Conservation (phyloP, 2,113 vertebrate genomes). For the Xiphophorus maculatus region DNA sequence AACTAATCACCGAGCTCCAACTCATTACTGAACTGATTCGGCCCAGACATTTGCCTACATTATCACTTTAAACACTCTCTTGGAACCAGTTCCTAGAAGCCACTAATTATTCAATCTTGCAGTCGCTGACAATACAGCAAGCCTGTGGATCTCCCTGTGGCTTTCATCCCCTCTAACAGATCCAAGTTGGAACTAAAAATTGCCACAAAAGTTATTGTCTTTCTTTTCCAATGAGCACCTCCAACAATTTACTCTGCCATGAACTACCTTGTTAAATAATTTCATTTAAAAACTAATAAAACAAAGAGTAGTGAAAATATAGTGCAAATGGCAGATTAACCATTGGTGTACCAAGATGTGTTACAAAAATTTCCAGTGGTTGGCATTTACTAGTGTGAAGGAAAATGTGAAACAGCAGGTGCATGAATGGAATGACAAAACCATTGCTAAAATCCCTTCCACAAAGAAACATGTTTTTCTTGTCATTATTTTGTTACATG, state of each 20-base stretch:
- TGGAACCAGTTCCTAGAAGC: slow-evolving; percentile 59
- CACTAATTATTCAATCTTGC: slow-evolving; percentile 50
- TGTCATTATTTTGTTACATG: slow-evolving; percentile 14
- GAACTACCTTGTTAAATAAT: slow-evolving; percentile 73
- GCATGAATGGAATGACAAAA: slow-evolving; percentile 14
- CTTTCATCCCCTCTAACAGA: slow-evolving; percentile 50
- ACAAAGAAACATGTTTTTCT: slow-evolving; percentile 4
- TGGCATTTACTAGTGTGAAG: slow-evolving; percentile 55
- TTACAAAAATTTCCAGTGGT: slow-evolving; percentile 61
- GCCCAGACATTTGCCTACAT: slow-evolving; percentile 63
- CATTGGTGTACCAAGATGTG: slow-evolving; percentile 41
- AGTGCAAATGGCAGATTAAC: slow-evolving; percentile 54
- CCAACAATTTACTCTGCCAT: slow-evolving; percentile 39
- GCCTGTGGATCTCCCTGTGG: slow-evolving; percentile 19
- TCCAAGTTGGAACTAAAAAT: slow-evolving; percentile 46
- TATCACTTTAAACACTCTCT: slow-evolving; percentile 57
- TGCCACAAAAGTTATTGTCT: slow-evolving; percentile 41
- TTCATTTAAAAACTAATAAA: slow-evolving; percentile 56
- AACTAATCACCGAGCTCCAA: slow-evolving; percentile 58
- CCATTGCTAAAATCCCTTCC: slow-evolving; percentile 4
- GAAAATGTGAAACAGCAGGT: slow-evolving; percentile 6
- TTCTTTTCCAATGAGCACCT: slow-evolving; percentile 58
- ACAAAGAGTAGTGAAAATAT: slow-evolving; percentile 27
- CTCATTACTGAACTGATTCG: slow-evolving; percentile 57
- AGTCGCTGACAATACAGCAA: slow-evolving; percentile 32